Percentiles rank a stretch among this genome's conserved stretches.
Evolutionary conservation across 2,797 vertebrate genomes (phyloP).

Genomic region (Onychomys leucogaster): DNA sequence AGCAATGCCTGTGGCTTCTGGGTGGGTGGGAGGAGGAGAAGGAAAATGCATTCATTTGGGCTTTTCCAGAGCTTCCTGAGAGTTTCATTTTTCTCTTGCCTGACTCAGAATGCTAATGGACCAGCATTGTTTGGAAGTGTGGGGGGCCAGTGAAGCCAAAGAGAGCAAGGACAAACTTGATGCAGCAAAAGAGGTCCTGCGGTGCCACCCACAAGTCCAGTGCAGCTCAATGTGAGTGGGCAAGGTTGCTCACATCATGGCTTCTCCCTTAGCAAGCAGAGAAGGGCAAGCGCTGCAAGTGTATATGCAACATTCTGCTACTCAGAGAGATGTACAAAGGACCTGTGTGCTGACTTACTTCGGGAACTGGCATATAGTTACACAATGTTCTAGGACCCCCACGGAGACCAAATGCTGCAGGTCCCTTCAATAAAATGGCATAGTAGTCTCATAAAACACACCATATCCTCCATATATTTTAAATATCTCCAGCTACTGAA

Average conservation of each 20-base stretch:
- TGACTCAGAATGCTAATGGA: background rate
- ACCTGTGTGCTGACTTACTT: background rate
- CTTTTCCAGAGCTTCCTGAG: conserved; percentile 45
- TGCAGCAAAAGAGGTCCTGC: background rate
- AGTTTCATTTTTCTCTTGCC: background rate
- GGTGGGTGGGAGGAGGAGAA: background rate
- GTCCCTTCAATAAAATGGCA: background rate
- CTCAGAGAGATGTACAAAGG: background rate
- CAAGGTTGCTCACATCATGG: background rate
- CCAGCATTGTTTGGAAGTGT: background rate
- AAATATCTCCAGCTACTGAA: background rate
- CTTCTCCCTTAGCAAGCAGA: background rate
- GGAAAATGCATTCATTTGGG: background rate
- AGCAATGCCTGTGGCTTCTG: background rate
- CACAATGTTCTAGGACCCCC: background rate
- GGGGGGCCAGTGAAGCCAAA: background rate
- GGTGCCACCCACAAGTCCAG: background rate
- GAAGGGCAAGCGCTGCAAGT: background rate
- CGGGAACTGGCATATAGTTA: background rate
- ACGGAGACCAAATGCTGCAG: background rate
- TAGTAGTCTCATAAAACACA: background rate
- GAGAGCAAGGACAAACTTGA: background rate
- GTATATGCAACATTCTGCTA: background rate
- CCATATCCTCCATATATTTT: background rate
- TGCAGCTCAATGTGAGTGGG: background rate